phyloP scores from a whole-genome alignment of 2,888 invertebrate genomes.

The Metacarcinus magister region DNA sequence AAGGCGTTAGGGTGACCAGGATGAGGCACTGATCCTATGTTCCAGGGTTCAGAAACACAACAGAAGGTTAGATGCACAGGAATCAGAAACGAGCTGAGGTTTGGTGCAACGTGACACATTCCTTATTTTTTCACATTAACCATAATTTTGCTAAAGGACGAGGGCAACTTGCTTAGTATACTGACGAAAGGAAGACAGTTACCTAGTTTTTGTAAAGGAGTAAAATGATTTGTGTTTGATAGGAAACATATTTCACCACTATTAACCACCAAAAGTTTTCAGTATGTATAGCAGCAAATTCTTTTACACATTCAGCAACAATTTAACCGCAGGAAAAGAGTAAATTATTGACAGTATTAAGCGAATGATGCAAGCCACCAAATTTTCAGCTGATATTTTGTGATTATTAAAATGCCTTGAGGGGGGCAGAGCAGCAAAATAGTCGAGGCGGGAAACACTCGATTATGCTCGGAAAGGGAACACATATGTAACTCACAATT shows the following conservation, averaged over 20 bases:
- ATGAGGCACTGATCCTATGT: background rate
- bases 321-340: background rate
- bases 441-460: background rate
- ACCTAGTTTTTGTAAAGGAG: background rate
- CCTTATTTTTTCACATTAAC: background rate
- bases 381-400: background rate
- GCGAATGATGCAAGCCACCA: background rate
- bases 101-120: background rate
- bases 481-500: background rate
- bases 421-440: background rate
- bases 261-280: background rate
- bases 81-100: background rate
- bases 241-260: background rate
- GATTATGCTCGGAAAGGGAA: background rate
- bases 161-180: background rate
- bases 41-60: background rate
- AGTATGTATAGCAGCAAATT: background rate
- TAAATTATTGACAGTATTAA: background rate
- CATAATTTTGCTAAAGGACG: background rate
- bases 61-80: background rate
- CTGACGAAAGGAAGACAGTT: background rate
- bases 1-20: background rate
- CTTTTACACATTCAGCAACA: background rate
- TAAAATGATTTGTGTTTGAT: background rate
- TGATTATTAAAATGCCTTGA: background rate